These are phyloP conservation scores for Arenicola marina DNA, from an alignment of 2,888 invertebrate species.

Conservation along the genomic window DNA sequence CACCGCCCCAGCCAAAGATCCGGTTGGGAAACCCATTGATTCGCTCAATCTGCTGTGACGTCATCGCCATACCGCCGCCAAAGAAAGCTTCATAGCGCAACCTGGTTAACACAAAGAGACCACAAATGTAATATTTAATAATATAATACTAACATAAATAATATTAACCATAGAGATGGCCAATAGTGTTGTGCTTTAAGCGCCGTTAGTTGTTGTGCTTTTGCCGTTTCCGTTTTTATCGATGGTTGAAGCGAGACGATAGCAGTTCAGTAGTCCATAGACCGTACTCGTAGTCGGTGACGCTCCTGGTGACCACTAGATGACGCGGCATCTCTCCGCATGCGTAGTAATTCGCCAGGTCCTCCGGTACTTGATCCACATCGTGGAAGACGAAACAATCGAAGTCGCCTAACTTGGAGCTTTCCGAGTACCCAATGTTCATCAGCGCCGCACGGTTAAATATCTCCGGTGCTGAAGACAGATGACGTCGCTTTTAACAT, in stretches of 20 bases:
- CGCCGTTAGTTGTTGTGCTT: too few species aligned
- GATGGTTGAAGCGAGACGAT: too few species aligned
- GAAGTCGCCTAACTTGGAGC: slow-evolving; percentile 3
- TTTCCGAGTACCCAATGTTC: slow-evolving; percentile 21
- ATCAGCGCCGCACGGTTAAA: slow-evolving; percentile 25
- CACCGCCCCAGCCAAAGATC: slow-evolving; percentile 4
- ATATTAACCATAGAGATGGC: too few species aligned
- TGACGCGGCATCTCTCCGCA: slow-evolving; percentile 19
- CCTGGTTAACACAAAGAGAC: too few species aligned
- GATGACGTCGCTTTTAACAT: too few species aligned
- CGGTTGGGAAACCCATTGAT: slow-evolving; percentile 1
- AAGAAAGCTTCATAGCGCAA: too few species aligned
- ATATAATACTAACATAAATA: too few species aligned
- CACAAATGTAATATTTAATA: too few species aligned
- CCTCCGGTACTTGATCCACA: slow-evolving; percentile 23
- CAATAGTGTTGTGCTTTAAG: too few species aligned
- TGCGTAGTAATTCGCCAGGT: slow-evolving; percentile 17
- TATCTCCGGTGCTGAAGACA: slow-evolving; percentile 8
- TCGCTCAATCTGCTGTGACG: background rate
- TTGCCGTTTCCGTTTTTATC: too few species aligned
- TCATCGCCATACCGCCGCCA: background rate
- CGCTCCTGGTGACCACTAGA: background rate
- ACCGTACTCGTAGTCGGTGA: background rate
- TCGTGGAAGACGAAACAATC: slow-evolving; percentile 28
- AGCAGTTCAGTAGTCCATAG: too few species aligned